Evolutionary conservation across 1,140 invertebrate species (phyloP).

Genomic region (Halictus rubicundus): DNA sequence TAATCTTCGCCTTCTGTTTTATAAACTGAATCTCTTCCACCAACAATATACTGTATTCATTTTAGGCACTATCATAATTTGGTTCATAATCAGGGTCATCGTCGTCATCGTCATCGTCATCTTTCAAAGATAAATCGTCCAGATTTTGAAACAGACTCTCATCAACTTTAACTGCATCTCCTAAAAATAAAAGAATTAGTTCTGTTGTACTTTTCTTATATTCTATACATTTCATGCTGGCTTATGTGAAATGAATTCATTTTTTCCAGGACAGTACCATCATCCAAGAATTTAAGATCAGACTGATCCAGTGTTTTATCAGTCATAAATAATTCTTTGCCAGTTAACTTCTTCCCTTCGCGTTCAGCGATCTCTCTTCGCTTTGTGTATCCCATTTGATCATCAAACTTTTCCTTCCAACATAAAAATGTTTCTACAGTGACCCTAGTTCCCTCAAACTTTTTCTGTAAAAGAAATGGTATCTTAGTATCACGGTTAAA

Average conservation of each 20-base stretch:
- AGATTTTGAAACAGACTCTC: constrained; percentile 96
- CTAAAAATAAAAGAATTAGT: constrained; percentile 77
- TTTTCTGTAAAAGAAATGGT: constrained; percentile 85
- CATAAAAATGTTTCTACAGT: constrained; percentile 97
- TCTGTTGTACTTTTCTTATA: not conserved
- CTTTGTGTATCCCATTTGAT: constrained; percentile 90
- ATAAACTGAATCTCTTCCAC: not conserved
- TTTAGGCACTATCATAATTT: constrained; percentile 69
- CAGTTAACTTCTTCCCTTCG: constrained; percentile 88
- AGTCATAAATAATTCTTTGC: constrained; percentile 94
- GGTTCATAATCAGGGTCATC: constrained; percentile 84
- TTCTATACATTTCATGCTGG: not conserved
- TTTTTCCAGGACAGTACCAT: constrained; percentile 83
- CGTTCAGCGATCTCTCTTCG: constrained; percentile 86
- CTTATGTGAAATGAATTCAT: constrained; percentile 11
- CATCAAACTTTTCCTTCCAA: constrained; percentile 97
- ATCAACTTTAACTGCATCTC: constrained; percentile 95
- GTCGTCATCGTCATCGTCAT: constrained; percentile 88
- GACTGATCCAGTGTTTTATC: constrained; percentile 96
- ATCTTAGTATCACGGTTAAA: constrained; percentile 19
- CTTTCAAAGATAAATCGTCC: constrained; percentile 92
- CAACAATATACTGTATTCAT: constrained; percentile 27
- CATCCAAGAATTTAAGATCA: constrained; percentile 96
- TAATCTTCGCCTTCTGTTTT: not conserved
- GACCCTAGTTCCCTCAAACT: constrained; percentile 97